These are phyloP conservation scores for Amazona guildingii DNA, from an alignment of 2,113 vertebrate species.

Conservation along the genomic window DNA sequence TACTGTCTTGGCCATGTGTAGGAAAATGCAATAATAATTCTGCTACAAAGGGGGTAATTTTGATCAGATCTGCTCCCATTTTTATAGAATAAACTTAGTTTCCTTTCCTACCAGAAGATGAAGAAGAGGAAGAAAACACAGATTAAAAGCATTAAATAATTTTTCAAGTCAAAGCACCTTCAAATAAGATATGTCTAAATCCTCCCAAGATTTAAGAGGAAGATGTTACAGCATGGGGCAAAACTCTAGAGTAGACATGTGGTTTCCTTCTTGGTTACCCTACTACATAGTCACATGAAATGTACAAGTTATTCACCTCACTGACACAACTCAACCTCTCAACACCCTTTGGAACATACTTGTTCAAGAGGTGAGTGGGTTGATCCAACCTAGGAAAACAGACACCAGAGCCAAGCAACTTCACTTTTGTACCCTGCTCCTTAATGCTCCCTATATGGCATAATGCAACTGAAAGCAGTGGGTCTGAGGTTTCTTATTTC, in stretches of 20 bases:
- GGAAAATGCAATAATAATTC: not conserved
- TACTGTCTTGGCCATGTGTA: not conserved
- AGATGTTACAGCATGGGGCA: not conserved
- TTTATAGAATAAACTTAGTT: not conserved
- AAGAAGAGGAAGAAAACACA: not conserved
- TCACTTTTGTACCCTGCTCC: slow-evolving; percentile 11
- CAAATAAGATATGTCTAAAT: not conserved
- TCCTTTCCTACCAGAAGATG: not conserved
- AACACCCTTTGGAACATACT: not conserved
- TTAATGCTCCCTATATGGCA: not conserved
- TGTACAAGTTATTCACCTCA: not conserved
- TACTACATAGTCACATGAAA: not conserved
- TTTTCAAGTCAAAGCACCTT: not conserved
- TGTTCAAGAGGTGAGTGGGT: not conserved
- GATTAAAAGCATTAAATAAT: not conserved
- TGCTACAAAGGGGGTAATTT: not conserved
- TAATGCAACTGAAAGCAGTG: not conserved
- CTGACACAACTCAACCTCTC: not conserved
- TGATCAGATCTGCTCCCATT: not conserved
- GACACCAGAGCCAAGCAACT: not conserved
- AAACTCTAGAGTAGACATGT: not conserved
- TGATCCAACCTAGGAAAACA: not conserved
- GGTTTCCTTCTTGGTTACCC: not conserved
- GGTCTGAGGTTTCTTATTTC: not conserved
- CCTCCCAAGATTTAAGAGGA: not conserved